Evolutionary conservation across 2,888 invertebrate species (phyloP).

Genomic region (Lycophotia porphyrea): DNA sequence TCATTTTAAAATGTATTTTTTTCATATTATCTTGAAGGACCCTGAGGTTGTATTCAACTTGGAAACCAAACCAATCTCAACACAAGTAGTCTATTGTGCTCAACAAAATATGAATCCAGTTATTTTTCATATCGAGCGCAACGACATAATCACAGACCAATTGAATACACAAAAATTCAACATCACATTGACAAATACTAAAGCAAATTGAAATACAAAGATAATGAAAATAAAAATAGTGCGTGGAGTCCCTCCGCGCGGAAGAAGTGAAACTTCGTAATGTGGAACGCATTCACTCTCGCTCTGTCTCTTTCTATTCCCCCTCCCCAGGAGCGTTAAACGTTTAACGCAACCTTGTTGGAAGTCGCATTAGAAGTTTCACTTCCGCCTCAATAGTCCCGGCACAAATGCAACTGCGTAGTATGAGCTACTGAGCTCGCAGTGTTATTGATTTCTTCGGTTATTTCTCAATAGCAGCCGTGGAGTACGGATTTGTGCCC

Average conservation of each 20-base stretch:
- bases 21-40: too few species aligned
- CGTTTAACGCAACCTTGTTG: too few species aligned
- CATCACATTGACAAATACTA: background rate
- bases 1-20: too few species aligned
- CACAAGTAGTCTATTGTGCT: background rate
- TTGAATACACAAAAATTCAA: constrained; percentile 2
- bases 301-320: too few species aligned
- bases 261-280: too few species aligned
- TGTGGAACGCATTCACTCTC: too few species aligned
- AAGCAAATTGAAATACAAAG: constrained; percentile 11
- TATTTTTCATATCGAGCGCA: background rate
- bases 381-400: background rate
- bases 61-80: background rate
- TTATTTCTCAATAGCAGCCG: background rate
- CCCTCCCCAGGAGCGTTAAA: too few species aligned
- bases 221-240: background rate
- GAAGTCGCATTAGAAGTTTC: too few species aligned
- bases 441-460: background rate
- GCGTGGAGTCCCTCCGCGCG: too few species aligned
- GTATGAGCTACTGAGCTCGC: background rate
- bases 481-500: background rate
- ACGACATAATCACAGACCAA: background rate
- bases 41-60: too few species aligned
- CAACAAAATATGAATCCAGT: background rate
- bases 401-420: background rate